Conservation (phyloP, 2,888 invertebrate species). For the Eilema depressum region DNA sequence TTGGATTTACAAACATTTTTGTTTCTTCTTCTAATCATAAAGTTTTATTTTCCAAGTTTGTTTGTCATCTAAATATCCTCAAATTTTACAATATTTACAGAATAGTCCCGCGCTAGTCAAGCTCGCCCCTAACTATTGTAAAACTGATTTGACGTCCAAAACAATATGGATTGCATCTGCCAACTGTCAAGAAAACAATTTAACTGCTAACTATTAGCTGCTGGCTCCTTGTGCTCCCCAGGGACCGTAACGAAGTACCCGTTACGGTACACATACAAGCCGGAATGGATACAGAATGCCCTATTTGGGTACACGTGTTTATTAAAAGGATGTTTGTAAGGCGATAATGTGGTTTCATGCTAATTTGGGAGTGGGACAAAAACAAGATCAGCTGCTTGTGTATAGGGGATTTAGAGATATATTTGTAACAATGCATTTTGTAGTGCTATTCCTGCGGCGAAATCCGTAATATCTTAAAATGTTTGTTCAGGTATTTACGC, state of each 20-base stretch:
- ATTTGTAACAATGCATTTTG: not conserved
- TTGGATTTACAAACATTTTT: too few relatives aligned
- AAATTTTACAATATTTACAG: slow-evolving; percentile 31
- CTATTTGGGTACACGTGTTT: slow-evolving; percentile 19
- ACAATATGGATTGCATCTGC: slow-evolving; percentile 70
- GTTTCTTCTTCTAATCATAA: too few relatives aligned
- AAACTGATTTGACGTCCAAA: slow-evolving; percentile 65
- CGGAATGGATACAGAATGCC: slow-evolving; percentile 38
- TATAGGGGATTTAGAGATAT: not conserved
- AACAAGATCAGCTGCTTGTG: slow-evolving; percentile 20
- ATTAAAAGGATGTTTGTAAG: slow-evolving; percentile 27
- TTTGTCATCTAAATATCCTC: not conserved
- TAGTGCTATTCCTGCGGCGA: too few relatives aligned
- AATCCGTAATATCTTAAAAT: too few relatives aligned
- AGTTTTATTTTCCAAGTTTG: too few relatives aligned
- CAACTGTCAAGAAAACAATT: slow-evolving; percentile 66
- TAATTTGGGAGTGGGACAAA: slow-evolving; percentile 34
- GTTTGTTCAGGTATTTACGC: too few relatives aligned
- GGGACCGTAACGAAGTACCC: slow-evolving; percentile 24
- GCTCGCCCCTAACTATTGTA: slow-evolving; percentile 58
- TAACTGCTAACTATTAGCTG: slow-evolving; percentile 46
- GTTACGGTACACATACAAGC: slow-evolving; percentile 34
- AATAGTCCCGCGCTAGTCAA: slow-evolving; percentile 52
- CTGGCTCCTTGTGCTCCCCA: slow-evolving; percentile 30
- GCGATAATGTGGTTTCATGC: slow-evolving; percentile 28